Conservation (phyloP, 1,140 invertebrate genomes). For the Caenorhabditis briggsae region DNA sequence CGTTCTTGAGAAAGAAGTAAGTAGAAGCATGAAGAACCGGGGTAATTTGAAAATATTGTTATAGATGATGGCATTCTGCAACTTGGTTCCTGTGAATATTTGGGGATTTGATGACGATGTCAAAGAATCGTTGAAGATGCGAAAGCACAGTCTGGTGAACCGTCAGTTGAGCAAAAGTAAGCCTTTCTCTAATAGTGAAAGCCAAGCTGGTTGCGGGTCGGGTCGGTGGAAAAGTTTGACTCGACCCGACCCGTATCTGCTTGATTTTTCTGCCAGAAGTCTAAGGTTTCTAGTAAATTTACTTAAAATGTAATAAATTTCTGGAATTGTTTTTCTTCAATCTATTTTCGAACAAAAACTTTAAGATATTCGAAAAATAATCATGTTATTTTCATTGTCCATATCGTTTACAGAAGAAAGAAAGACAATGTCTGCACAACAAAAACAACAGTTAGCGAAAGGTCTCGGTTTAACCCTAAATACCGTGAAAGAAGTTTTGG, state of each 20-base stretch:
- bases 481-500: conserved; percentile 26
- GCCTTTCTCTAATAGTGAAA: too few relatives aligned
- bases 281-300: too few relatives aligned
- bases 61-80: conserved; percentile 26
- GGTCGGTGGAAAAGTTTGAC: too few relatives aligned
- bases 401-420: conserved; percentile 21
- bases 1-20: conserved; percentile 22
- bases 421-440: conserved; percentile 42
- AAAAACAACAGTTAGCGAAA: conserved; percentile 31
- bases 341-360: not conserved
- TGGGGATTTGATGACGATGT: conserved; percentile 48
- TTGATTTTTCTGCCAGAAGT: too few relatives aligned
- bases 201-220: too few relatives aligned
- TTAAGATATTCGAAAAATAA: too few relatives aligned
- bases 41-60: not conserved
- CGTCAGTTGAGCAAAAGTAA: conserved; percentile 40
- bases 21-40: not conserved
- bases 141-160: conserved; percentile 44
- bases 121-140: conserved; percentile 35
- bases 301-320: too few relatives aligned
- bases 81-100: conserved; percentile 6
- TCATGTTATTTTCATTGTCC: not conserved
- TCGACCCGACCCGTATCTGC: too few relatives aligned
- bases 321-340: too few relatives aligned
- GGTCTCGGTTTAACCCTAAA: conserved; percentile 15